Base-by-base conservation (phyloP, 1,140 invertebrate genomes). In the Trichoplusia ni region DNA sequence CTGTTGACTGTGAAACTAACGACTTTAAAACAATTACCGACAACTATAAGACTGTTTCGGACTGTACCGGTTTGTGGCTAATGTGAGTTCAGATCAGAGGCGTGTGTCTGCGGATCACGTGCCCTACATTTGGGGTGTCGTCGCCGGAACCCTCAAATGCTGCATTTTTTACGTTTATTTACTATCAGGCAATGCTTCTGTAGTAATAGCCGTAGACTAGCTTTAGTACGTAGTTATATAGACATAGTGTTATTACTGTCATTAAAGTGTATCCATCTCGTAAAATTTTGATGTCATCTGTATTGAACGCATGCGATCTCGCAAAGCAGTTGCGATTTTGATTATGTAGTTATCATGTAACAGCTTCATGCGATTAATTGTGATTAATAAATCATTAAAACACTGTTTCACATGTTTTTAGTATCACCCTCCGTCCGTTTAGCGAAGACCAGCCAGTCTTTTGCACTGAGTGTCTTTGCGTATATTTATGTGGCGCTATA, bases 71-170 rank as follows among this genome's bases (percentile, higher is more conserved):
- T 82, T 79, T 77, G 84, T 82, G 82, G 75, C 75, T 77, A 77
- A 89, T 87, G 86, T 89, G 84, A 87, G 86, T 89, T 85, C 65
- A 82, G 58, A 75, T 73, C 66, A 68, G 74, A 79, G 75, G 61
- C 73, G 79, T 78, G 75, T 75, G 82, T 71, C 77, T 79, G 77
- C 70, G 62, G 77, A 76, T 79, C 82, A 86, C 86, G 79, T 85
- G 84, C 82, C 86, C 86, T 86, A 87, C 62, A 84, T 89, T 86
- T 78, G 62, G 82, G 81, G 80, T 79, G 73, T 72, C 80, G 78
- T 76, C 81, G 72, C 72, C 77, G 81, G 81, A 82, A 71, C 74
- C 67, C 75, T 73, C 77, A 56, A 78, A 79, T 74, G 78, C 82
- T 80, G 80, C 71, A 78, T 76, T 82, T n/a, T 81, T 83, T 79